Conservation (phyloP, 2,113 vertebrate species). For the Polypterus bichir region DNA sequence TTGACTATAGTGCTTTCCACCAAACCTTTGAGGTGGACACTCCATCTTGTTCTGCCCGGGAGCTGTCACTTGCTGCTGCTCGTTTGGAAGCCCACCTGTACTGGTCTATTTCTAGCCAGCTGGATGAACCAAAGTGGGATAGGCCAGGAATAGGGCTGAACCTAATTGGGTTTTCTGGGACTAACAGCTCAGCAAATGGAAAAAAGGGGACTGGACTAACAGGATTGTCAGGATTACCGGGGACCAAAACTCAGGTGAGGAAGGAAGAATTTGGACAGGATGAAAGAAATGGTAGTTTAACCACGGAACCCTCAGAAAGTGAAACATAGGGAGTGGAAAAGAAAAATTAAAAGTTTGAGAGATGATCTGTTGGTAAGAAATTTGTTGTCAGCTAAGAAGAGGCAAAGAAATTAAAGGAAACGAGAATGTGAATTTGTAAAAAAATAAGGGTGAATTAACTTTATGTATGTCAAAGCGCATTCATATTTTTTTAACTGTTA, state of each 20-base stretch:
- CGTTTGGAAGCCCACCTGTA: conserved; percentile 80
- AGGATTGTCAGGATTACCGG: conserved; percentile 32
- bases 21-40: conserved; percentile 85
- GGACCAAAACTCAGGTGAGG: conserved; percentile 47
- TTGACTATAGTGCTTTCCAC: conserved; percentile 86
- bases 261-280: conserved; percentile 38
- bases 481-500: too few relatives aligned
- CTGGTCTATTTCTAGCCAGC: conserved; percentile 85
- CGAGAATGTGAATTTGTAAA: too few relatives aligned
- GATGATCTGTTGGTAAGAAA: conserved; percentile 10
- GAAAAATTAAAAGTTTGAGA: conserved; percentile 15
- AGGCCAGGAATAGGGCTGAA: conserved; percentile 26
- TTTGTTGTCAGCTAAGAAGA: too few relatives aligned
- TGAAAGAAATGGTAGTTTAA: conserved; percentile 63
- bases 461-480: too few relatives aligned
- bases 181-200: conserved; percentile 35
- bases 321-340: conserved; percentile 49
- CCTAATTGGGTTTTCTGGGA: conserved; percentile 29
- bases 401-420: too few relatives aligned
- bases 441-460: too few relatives aligned
- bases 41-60: conserved; percentile 71
- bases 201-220: conserved; percentile 26
- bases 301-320: conserved; percentile 60
- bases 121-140: conserved; percentile 65
- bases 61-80: conserved; percentile 65